Evolutionary conservation across 2,797 vertebrate genomes (phyloP), one percentile per base, ranked within the genome.

Genomic region (Lepus oiostolus): DNA sequence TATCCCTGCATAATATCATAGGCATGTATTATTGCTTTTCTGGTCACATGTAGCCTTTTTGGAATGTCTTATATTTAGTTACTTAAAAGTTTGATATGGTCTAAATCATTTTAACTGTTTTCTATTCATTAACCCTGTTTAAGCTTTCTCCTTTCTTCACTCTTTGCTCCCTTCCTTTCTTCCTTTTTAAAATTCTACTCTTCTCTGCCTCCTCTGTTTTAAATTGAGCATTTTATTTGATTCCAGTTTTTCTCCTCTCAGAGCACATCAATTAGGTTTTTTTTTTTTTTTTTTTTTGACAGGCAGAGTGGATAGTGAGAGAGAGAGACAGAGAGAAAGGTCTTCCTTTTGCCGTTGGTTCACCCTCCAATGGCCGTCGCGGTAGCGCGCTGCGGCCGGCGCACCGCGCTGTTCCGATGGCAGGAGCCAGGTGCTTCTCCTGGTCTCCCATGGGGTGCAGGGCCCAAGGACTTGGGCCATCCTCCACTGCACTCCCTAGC

Each of bases 31-130:
- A 84, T 22, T 24, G 72, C 42, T 80, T 85, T 92, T 58, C 1
- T 79, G 42, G 63, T 75, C 42, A 70, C 30, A 71, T 70, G 32
- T 70, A 32, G 8, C 63, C 70, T 60, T 71, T 88, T 83, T 71
- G 32, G 47, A 88, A 77, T 24, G 47, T 88, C 67, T 60, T n/a
- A 80, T 50, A 84, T 84, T 92, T 35, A 60, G 24, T 72, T 79
- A 84, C 79, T 83, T 79, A 79, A 35, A 88, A 83, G 26, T 26
- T 7, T 24, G 58, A 7, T 65, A 65, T 35, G 14, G 72, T 79
- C 30, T 88, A 79, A 95, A 63, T 54, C 24, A 35, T 7, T 84
- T 63, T 28, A 91, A 76, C 81, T 85, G 28, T 80, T 58, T 90
- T 24, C 19, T 80, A 54, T 74, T 22, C 13, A 60, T 60, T 90